A percentile compares a stretch with the other conserved stretches of the same genome.
Evolutionary conservation across 2,797 vertebrate genomes (phyloP).

Genomic region (Lutra lutra): DNA sequence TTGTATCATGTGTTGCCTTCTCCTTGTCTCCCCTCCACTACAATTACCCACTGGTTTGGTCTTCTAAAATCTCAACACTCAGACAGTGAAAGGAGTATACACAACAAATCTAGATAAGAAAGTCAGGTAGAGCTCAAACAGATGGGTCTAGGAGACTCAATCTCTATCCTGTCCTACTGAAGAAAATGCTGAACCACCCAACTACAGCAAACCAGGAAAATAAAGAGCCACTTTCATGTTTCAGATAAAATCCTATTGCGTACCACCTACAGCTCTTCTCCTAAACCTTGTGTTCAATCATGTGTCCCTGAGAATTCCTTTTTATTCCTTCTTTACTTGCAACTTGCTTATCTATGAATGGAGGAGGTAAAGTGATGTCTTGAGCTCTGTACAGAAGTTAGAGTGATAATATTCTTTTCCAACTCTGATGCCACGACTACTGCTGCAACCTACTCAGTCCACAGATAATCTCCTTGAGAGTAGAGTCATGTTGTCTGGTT

Average conservation of each 20-base stretch:
- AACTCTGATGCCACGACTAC: background rate
- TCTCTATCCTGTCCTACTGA: background rate
- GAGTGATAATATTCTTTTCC: background rate
- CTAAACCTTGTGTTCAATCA: background rate
- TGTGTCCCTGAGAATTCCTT: background rate
- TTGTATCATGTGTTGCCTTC: background rate
- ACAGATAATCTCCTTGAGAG: conserved; percentile 53
- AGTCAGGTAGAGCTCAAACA: background rate
- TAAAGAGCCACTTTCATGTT: background rate
- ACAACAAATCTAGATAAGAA: background rate
- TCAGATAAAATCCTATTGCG: background rate
- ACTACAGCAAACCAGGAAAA: background rate
- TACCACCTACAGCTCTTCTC: background rate
- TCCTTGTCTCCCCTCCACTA: background rate
- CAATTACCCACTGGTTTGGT: background rate
- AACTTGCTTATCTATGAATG: background rate
- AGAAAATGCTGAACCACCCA: background rate
- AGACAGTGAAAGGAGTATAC: background rate
- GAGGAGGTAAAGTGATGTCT: background rate
- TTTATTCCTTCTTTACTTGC: background rate
- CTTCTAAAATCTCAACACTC: background rate
- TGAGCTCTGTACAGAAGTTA: background rate
- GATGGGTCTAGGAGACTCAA: background rate
- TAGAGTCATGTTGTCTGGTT: background rate
- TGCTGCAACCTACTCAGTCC: background rate